phyloP scores from a whole-genome alignment of 2,888 invertebrate species.

The Ferrisia virgata region DNA sequence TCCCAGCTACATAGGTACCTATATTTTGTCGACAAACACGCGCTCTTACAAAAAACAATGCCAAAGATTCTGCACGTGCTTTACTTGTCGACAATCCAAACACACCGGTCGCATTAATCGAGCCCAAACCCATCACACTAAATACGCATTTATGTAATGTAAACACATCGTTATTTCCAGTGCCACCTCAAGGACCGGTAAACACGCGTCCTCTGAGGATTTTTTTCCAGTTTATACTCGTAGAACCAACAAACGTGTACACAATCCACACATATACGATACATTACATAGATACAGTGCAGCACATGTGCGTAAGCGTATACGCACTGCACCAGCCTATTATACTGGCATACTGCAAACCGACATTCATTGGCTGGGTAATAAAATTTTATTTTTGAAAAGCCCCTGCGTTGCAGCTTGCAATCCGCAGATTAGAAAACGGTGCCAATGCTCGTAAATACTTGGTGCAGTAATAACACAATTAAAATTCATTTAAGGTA shows the following conservation, averaged over 20 bases:
- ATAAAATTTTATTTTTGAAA: slow-evolving; percentile 33
- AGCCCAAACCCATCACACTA: not conserved
- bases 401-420: not conserved
- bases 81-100: not conserved
- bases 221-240: not conserved
- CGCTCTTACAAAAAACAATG: not conserved
- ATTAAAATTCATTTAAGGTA: slow-evolving; percentile 28
- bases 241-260: not conserved
- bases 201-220: not conserved
- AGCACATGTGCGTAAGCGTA: not conserved
- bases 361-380: not conserved
- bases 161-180: not conserved
- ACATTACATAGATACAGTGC: not conserved
- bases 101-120: not conserved
- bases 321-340: not conserved
- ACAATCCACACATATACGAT: not conserved
- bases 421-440: not conserved
- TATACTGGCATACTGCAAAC: not conserved
- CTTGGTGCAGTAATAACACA: not conserved
- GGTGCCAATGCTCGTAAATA: slow-evolving; percentile 10
- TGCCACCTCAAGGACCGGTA: slow-evolving; percentile 10
- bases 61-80: not conserved
- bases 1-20: not conserved
- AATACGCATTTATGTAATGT: not conserved
- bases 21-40: not conserved